Evolutionary conservation across 2,113 vertebrate species (phyloP).

Genomic region (Xenopus laevis): DNA sequence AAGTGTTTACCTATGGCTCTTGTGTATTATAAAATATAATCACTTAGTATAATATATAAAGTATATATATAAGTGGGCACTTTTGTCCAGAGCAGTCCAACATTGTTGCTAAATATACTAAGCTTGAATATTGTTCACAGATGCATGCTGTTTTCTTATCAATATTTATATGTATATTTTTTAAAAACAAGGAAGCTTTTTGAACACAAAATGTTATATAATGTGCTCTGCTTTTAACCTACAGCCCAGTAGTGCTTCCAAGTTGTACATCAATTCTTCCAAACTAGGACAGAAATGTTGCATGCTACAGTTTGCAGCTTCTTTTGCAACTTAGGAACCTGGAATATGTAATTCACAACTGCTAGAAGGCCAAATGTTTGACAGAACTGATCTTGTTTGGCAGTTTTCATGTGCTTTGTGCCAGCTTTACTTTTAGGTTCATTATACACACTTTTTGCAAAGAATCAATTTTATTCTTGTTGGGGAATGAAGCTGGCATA

Average conservation of each 20-base stretch:
- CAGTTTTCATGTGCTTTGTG: too few species aligned
- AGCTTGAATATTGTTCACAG: constrained; percentile 4
- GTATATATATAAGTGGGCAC: background rate
- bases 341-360: background rate
- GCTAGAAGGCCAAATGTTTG: background rate
- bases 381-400: too few species aligned
- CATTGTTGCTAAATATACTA: background rate
- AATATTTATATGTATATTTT: constrained; percentile 56
- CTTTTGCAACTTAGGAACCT: too few species aligned
- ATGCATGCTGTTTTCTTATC: constrained; percentile 53
- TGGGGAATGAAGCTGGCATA: background rate
- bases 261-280: background rate
- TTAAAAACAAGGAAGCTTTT: constrained; percentile 22
- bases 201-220: too few species aligned
- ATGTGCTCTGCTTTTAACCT: background rate
- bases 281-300: too few species aligned
- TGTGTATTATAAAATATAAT: too few species aligned
- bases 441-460: too few species aligned
- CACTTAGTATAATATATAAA: background rate
- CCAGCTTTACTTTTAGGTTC: too few species aligned
- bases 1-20: too few species aligned
- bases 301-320: too few species aligned
- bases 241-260: constrained; percentile 38
- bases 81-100: too few species aligned
- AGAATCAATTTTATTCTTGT: background rate